These are phyloP conservation scores for Sycophaga agraensis DNA, from an alignment of 1,140 invertebrate genomes.

Conservation along the genomic window DNA sequence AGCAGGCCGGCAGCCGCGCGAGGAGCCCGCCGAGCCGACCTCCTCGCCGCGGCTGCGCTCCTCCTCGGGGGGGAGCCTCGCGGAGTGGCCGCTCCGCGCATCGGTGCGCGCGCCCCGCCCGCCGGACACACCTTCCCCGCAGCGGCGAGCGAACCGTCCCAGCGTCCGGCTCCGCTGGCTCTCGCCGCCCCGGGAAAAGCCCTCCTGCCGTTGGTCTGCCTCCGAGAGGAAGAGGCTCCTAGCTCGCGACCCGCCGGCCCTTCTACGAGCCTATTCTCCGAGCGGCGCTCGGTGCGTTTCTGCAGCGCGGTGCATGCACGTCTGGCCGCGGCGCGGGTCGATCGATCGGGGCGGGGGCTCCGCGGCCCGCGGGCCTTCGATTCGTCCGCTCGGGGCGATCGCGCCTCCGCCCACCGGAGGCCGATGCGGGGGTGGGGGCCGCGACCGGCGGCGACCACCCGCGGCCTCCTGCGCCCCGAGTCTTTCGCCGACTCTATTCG, in stretches of 20 bases:
- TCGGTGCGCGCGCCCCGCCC: conserved; percentile 39
- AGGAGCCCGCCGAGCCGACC: conserved; percentile 16
- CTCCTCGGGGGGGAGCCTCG: conserved; percentile 57
- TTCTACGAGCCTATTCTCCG: conserved; percentile 45
- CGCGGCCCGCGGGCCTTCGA: too few species aligned
- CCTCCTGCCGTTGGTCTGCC: too few species aligned
- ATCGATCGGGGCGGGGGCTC: too few species aligned
- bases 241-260: too few species aligned
- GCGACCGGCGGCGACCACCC: conserved; percentile 17
- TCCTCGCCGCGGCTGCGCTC: conserved; percentile 43
- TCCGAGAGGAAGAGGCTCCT: too few species aligned
- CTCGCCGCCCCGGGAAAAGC: conserved; percentile 8
- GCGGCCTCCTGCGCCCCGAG: conserved; percentile 36
- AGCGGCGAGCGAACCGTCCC: not conserved
- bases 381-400: too few species aligned
- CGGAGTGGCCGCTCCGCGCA: conserved; percentile 56
- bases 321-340: too few species aligned
- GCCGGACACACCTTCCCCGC: not conserved
- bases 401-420: too few species aligned
- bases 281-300: conserved; percentile 53
- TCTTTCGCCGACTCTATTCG: conserved; percentile 49
- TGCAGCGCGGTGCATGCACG: conserved; percentile 38
- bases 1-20: conserved; percentile 38
- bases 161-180: not conserved
- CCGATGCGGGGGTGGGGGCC: too few species aligned